Base-by-base conservation (phyloP, 1,140 invertebrate genomes). In the Eubasilissa regina region DNA sequence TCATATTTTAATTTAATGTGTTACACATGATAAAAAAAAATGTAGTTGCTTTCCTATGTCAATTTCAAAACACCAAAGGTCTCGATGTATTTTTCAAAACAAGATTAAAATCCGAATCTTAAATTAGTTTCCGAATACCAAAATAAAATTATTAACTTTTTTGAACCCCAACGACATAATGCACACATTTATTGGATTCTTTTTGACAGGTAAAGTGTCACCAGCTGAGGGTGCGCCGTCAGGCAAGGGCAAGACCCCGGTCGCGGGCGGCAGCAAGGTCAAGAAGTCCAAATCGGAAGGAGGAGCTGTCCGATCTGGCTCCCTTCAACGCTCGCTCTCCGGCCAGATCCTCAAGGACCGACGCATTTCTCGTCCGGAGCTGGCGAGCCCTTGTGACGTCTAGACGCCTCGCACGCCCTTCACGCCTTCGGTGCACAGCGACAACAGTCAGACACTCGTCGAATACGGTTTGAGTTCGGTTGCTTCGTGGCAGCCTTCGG, bases 231-330 rank as follows among this genome's bases (percentile, higher is more conserved):
- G 87, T 47, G 86, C 87, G 13, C 88, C 87, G 8, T 77, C 88
- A 58, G 87, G 87, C 86, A 89, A 85, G 86, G 88, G 89, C 51
- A 89, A 89, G 83, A 87, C 89, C 56, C 88, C 87, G 15, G 89
- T 87, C 0, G 85, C 83, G 8, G 89, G 88, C 9, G 87, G 86
- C 55, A 87, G 85, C 81, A 89, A 89, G 62, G 87, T 86, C 48
- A 89, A 89, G 84, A 89, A 89, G 80, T 87, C 88, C 43, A 89
- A 89, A 80, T 86, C 89, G 9, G 89, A 89, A 48, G 72, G 75
- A 8, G 78, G 48, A n/a, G 66, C 78, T 83, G 60, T 81, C 45
- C 73, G 81, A 10, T 15, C 80, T 8, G 76, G 60, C 12, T 83
- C 82, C 3, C 80, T 89, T 21, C 87, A 88, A 79, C 84, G 87